Evolutionary conservation across 37 sponge, comb jelly and placozoan species (phyloP), one percentile per base, ranked within the genome.

Genomic region (Crambe crambe): DNA sequence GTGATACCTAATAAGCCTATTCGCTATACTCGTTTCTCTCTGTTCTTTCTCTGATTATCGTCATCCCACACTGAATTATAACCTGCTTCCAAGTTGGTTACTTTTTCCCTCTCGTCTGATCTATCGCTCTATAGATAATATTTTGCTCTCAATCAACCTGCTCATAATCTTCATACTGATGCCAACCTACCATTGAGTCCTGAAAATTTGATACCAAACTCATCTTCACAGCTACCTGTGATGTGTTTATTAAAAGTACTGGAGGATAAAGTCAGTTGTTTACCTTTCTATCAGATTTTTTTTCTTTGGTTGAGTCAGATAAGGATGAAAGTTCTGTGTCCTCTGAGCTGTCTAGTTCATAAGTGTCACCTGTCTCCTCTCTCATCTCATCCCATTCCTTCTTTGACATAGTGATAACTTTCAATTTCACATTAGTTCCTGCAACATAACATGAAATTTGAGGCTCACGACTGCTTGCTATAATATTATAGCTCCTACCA

Each of bases 51-150:
- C 51, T 47, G 51, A 15, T 47, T 6, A 12, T 47, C 51, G 10
- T 31, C 35, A 30, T 65, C 35, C 85, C 85, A 78, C 26, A 60
- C 63, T 1, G 59, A 58, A 0, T 71, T 40, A 25, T 85, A 85
- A 27, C 61, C 42, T 4, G 38, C 58, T 44, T 77, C 78, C 37
- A 85, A 43, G 2, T 70, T 43, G 12, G 32, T 26, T 18, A 70
- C 39, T 12, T 42, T 58, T 42, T 42, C 23, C 27, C 60, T 77
- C 38, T 77, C 85, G n/a, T n/a, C n/a, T n/a, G n/a, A n/a, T n/a
- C n/a, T n/a, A n/a, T n/a, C n/a, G n/a, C n/a, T n/a, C n/a, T n/a
- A n/a, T n/a, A n/a, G n/a, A n/a, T n/a, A n/a, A n/a, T n/a, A n/a
- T n/a, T n/a, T n/a, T n/a, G n/a, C n/a, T n/a, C n/a, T n/a, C n/a